Conservation (phyloP, 2,797 vertebrate genomes). For the Numenius phaeopus region DNA sequence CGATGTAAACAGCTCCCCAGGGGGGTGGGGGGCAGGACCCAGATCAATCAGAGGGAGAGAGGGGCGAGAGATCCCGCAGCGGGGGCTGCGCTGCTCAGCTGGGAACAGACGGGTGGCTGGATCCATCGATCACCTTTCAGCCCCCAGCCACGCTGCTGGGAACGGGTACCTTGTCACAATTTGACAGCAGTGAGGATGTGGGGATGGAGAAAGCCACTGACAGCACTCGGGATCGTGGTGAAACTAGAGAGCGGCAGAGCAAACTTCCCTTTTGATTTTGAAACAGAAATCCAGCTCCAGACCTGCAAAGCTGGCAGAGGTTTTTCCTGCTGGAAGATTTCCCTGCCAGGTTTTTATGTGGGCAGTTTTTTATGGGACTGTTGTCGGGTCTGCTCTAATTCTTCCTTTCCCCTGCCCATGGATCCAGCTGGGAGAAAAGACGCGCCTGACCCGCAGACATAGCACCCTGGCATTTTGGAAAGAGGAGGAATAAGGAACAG, state of each 20-base stretch:
- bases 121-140: background rate
- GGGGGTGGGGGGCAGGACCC: background rate
- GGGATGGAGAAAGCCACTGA: background rate
- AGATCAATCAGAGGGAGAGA: background rate
- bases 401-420: background rate
- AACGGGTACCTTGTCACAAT: background rate
- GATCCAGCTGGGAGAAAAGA: background rate
- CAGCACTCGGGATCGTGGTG: background rate
- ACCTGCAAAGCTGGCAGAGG: conserved; percentile 9
- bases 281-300: background rate
- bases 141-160: background rate
- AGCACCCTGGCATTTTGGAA: background rate
- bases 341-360: background rate
- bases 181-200: background rate
- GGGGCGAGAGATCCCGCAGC: background rate
- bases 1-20: background rate
- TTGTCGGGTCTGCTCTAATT: background rate
- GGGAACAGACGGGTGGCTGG: background rate
- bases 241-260: background rate
- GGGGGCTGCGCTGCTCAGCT: background rate
- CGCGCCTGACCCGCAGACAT: fast-evolving
- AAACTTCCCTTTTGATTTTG: background rate
- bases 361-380: background rate
- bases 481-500: conserved; percentile 19
- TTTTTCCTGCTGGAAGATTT: conserved; percentile 7